phyloP scores from a whole-genome alignment of 2,113 vertebrate species.

The Larimichthys crocea region DNA sequence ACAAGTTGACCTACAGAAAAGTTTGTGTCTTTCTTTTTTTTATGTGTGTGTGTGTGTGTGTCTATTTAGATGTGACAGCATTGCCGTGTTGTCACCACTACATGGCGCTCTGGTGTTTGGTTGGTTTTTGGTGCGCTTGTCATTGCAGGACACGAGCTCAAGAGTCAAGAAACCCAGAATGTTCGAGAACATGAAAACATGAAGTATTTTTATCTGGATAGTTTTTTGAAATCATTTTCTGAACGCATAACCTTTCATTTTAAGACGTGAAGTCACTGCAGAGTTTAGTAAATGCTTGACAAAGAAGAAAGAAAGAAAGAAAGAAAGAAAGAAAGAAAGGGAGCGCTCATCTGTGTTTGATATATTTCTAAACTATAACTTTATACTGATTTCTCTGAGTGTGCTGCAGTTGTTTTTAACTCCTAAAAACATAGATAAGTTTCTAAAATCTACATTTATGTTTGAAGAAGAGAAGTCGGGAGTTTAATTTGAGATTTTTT shows the following conservation, averaged over 20 bases:
- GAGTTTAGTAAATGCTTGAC: neutral
- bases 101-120: constrained; percentile 24
- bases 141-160: neutral
- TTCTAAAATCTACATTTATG: neutral
- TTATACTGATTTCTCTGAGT: too few relatives aligned
- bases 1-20: constrained; percentile 86
- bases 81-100: constrained; percentile 7
- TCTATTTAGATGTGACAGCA: neutral
- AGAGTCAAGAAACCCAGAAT: neutral
- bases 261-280: neutral
- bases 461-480: neutral
- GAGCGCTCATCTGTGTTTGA: too few relatives aligned
- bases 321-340: neutral
- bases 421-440: neutral
- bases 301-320: too few relatives aligned
- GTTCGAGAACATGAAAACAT: neutral
- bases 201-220: neutral
- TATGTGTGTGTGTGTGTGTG: neutral
- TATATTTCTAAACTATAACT: neutral
- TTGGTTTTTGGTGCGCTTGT: neutral
- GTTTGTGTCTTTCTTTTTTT: constrained; percentile 46
- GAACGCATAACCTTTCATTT: neutral
- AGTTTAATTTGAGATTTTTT: neutral
- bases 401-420: neutral
- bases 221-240: neutral